phyloP scores from a whole-genome alignment of 2,888 invertebrate species.

The Parnassius orleans region DNA sequence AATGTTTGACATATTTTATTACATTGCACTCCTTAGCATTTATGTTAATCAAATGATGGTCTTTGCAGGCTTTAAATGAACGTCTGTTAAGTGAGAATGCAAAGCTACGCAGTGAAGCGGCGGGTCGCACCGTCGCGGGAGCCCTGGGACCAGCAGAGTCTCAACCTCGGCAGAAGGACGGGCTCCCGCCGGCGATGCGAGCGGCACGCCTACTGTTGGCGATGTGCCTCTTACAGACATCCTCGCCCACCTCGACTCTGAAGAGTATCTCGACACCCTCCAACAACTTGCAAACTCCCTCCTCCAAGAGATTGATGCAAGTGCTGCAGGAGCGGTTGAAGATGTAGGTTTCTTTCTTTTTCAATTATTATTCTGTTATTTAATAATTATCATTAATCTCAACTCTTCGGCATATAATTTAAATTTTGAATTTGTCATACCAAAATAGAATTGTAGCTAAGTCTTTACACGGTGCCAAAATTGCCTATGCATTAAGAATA shows the following conservation, averaged over 20 bases:
- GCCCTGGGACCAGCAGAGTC: conserved; percentile 89
- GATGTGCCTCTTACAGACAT: conserved; percentile 92
- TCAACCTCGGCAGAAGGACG: conserved; percentile 97
- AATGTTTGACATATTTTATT: too few species aligned
- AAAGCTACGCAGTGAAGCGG: conserved; percentile 79
- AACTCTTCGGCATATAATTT: too few species aligned
- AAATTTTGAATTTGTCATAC: too few species aligned
- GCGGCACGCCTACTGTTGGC: conserved; percentile 87
- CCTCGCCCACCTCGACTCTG: conserved; percentile 89
- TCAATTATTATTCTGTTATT: background rate
- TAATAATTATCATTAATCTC: too few species aligned
- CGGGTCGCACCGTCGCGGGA: conserved; percentile 85
- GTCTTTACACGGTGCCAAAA: too few species aligned
- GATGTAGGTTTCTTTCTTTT: conserved; percentile 75
- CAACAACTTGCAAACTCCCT: conserved; percentile 92
- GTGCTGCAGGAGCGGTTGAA: conserved; percentile 84
- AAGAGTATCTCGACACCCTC: conserved; percentile 86
- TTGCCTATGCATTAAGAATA: too few species aligned
- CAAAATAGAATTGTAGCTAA: too few species aligned
- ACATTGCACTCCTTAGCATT: too few species aligned
- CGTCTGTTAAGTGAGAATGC: conserved; percentile 84
- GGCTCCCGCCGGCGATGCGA: conserved; percentile 86
- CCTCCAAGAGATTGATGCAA: conserved; percentile 88
- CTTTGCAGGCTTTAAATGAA: conserved; percentile 80
- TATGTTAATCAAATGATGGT: background rate